A percentile compares a stretch with the other conserved stretches of the same genome.
Conservation (phyloP, 2,888 invertebrate genomes). For the Theodoxus fluviatilis region DNA sequence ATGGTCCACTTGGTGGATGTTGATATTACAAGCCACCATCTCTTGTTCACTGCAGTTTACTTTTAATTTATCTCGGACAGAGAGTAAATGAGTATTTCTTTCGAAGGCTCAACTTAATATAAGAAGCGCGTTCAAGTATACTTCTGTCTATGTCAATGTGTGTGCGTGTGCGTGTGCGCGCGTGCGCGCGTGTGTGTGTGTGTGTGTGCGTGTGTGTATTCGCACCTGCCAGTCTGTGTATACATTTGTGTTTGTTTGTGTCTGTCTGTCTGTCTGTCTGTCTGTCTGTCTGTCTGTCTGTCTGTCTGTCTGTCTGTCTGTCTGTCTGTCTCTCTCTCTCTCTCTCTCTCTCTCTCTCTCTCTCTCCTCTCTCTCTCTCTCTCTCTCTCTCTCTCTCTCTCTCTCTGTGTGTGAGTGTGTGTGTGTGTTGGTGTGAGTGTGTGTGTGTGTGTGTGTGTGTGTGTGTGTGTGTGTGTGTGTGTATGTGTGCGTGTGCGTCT, state of each 20-base stretch:
- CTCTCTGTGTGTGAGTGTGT: neutral
- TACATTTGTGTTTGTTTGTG: neutral
- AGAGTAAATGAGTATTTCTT: no score
- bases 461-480: conserved; percentile 11
- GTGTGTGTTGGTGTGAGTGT: neutral
- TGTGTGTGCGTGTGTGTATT: neutral
- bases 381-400: neutral
- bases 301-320: conserved; percentile 12
- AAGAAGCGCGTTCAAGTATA: no score
- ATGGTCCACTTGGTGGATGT: no score
- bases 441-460: neutral
- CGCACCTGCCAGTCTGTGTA: no score
- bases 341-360: neutral
- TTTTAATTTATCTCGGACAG: no score
- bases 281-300: conserved; percentile 1
- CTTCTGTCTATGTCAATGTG: no score
- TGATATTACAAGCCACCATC: no score
- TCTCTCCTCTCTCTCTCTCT: no score
- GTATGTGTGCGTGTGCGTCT: conserved; percentile 2
- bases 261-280: neutral
- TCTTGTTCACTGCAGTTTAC: no score
- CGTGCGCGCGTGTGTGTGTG: no score
- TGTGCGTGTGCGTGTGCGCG: no score
- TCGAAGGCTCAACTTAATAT: no score
- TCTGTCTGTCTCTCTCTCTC: conserved; percentile 11